Evolutionary conservation across 1,140 invertebrate species (phyloP).

Genomic region (Mylabris phalerata): DNA sequence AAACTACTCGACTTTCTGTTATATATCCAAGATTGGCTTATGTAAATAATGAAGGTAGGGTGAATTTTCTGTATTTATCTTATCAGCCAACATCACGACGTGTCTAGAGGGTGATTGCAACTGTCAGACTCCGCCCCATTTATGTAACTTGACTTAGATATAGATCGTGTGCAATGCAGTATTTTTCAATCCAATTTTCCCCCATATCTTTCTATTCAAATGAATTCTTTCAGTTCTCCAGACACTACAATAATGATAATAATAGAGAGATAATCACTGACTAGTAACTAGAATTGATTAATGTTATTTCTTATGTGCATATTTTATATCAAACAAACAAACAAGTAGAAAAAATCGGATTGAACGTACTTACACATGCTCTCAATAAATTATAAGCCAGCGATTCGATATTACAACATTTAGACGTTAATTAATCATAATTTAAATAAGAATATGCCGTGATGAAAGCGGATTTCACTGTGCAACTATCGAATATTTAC

Average conservation of each 20-base stretch:
- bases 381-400: too few species aligned
- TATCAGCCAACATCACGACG: constrained; percentile 13
- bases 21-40: not conserved
- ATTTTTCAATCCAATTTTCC: not conserved
- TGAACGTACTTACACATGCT: too few species aligned
- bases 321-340: too few species aligned
- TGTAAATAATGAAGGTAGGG: constrained; percentile 11
- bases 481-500: too few species aligned
- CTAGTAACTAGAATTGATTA: too few species aligned
- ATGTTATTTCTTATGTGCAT: too few species aligned
- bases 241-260: too few species aligned
- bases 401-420: not conserved
- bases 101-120: constrained; percentile 14
- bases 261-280: too few species aligned
- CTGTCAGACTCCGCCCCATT: constrained; percentile 23
- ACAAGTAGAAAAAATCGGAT: too few species aligned
- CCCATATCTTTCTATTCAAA: not conserved
- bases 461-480: too few species aligned
- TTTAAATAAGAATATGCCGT: too few species aligned
- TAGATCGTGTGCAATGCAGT: not conserved
- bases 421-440: not conserved
- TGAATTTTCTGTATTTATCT: constrained; percentile 5
- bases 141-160: constrained; percentile 18
- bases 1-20: too few species aligned
- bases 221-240: not conserved